Conservation (phyloP, 1,140 invertebrate genomes). For the Holotrichia oblita region DNA sequence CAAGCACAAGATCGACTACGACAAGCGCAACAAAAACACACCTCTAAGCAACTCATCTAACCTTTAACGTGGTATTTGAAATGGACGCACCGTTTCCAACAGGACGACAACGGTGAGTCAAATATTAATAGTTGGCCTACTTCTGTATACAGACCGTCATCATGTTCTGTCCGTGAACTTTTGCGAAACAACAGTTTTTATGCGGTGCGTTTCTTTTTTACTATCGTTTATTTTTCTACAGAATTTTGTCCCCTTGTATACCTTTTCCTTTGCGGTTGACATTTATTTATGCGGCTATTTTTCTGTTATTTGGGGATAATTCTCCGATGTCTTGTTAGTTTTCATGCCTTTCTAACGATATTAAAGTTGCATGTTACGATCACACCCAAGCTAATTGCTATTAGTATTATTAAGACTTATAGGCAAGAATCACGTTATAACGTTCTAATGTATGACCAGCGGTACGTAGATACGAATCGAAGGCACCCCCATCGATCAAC, state of each 20-base stretch:
- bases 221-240: background rate
- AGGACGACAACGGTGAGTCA: conserved; percentile 27
- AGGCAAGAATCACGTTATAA: no score
- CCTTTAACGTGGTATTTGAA: conserved; percentile 33
- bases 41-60: conserved; percentile 16
- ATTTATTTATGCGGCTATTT: background rate
- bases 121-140: conserved; percentile 35
- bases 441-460: no score
- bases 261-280: background rate
- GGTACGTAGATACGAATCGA: no score
- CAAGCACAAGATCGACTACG: background rate
- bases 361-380: no score
- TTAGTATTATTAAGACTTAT: no score
- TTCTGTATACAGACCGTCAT: background rate
- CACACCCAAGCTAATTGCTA: no score
- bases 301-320: background rate
- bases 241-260: background rate
- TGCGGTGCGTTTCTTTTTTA: background rate
- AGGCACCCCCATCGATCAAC: no score
- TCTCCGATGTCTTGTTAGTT: background rate
- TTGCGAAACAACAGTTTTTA: conserved; percentile 20
- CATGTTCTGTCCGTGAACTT: conserved; percentile 15
- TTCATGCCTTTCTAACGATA: no score
- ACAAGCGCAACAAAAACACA: conserved; percentile 2
- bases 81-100: conserved; percentile 25